These are phyloP conservation scores for Hypotaenidia okinawae DNA, from an alignment of 2,797 vertebrate genomes.

Conservation along the genomic window DNA sequence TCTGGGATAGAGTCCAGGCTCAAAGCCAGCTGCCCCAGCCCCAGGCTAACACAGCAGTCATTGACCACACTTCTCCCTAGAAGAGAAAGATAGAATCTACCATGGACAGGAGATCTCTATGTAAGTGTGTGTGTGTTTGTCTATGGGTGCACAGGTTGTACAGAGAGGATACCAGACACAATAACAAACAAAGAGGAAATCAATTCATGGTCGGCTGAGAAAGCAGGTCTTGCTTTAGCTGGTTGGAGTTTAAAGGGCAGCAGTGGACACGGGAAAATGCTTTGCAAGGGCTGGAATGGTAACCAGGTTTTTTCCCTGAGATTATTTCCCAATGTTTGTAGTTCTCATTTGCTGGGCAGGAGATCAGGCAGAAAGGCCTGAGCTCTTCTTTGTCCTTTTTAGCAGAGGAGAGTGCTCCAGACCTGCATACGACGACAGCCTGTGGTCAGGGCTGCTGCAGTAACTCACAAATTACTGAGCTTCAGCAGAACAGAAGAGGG, in stretches of 20 bases:
- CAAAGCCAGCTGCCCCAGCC: neutral
- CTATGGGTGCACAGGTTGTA: neutral
- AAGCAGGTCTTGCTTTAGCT: neutral
- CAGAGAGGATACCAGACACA: conserved; percentile 15
- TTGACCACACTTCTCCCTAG: neutral
- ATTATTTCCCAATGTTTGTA: conserved; percentile 59
- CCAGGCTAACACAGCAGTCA: neutral
- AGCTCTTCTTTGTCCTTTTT: neutral
- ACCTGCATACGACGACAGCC: neutral
- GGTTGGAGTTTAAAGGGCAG: conserved; percentile 44
- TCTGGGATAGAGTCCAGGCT: neutral
- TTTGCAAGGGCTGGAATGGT: conserved; percentile 33
- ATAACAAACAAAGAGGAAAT: conserved; percentile 41
- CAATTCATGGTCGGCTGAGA: neutral
- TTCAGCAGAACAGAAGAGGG: neutral
- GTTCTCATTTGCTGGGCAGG: neutral
- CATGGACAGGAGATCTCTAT: neutral
- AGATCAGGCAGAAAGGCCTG: conserved; percentile 19
- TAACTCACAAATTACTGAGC: neutral
- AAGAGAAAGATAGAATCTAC: neutral
- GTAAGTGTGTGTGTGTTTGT: neutral
- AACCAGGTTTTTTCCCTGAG: conserved; percentile 24
- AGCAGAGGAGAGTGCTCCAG: neutral
- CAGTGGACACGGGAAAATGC: neutral
- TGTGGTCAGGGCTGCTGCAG: neutral